Evolutionary conservation across 1,140 invertebrate species (phyloP).

Genomic region (Penaeus indicus): DNA sequence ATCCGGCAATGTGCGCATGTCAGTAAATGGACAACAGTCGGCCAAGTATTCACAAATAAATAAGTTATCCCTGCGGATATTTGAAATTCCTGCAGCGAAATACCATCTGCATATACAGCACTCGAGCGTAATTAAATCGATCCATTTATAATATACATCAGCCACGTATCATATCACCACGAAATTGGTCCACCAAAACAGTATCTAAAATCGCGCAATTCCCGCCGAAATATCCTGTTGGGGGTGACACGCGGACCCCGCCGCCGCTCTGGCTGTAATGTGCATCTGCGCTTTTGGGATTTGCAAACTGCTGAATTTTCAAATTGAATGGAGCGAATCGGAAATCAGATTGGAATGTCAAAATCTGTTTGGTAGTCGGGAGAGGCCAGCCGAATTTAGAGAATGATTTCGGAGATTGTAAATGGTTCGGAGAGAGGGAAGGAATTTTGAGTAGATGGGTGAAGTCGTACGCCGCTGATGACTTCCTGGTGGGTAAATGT

Average conservation of each 20-base stretch:
- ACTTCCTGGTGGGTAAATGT: neutral
- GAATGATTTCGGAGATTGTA: constrained; percentile 55
- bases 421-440: constrained; percentile 46
- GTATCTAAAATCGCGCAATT: constrained; percentile 51
- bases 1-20: too few relatives aligned
- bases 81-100: constrained; percentile 15
- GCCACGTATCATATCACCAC: constrained; percentile 56
- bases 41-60: constrained; percentile 41
- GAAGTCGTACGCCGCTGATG: neutral
- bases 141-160: constrained; percentile 62
- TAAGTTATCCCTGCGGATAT: neutral
- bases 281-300: constrained; percentile 57
- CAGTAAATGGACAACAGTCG: neutral
- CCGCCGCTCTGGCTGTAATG: constrained; percentile 48
- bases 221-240: constrained; percentile 60
- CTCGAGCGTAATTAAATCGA: constrained; percentile 52
- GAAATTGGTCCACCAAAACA: constrained; percentile 51
- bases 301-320: constrained; percentile 64
- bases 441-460: constrained; percentile 53
- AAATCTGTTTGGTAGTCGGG: constrained; percentile 56
- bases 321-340: constrained; percentile 63
- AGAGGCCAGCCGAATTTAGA: constrained; percentile 53
- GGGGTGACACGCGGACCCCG: constrained; percentile 37
- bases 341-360: constrained; percentile 64
- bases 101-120: constrained; percentile 44